Evolutionary conservation across 2,113 vertebrate genomes (phyloP).

Genomic region (Gallinago media): DNA sequence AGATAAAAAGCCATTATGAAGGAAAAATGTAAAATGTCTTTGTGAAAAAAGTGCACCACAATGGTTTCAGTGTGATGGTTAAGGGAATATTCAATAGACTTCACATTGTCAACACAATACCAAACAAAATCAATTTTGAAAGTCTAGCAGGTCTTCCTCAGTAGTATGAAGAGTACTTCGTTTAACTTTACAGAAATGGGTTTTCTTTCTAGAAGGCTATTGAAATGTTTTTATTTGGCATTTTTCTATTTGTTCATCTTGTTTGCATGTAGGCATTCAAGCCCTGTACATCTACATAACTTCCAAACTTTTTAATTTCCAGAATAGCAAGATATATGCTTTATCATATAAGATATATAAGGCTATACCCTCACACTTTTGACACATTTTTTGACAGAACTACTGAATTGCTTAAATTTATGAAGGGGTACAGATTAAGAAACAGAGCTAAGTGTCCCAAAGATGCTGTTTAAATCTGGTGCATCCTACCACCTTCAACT

Average conservation of each 20-base stretch:
- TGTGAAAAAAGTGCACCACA: constrained; percentile 42
- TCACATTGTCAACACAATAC: background rate
- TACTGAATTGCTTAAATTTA: background rate
- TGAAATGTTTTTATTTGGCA: background rate
- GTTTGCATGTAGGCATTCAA: background rate
- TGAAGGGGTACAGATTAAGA: background rate
- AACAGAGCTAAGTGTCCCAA: background rate
- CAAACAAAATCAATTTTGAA: constrained; percentile 20
- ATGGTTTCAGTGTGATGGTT: constrained; percentile 11
- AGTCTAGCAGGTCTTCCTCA: constrained; percentile 17
- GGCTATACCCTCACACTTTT: background rate
- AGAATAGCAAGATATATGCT: background rate
- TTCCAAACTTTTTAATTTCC: background rate
- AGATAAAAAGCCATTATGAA: constrained; percentile 42
- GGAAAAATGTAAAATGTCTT: constrained; percentile 4
- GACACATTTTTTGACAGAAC: background rate
- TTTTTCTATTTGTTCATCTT: background rate
- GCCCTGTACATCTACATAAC: background rate
- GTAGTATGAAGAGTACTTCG: constrained; percentile 1
- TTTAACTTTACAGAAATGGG: background rate
- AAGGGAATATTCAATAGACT: background rate
- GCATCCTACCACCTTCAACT: background rate
- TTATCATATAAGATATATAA: background rate
- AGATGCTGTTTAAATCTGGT: background rate
- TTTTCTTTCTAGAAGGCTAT: background rate